Conservation (phyloP, 53 echinoderm and acorn worm genomes). For the Arbacia lixula region DNA sequence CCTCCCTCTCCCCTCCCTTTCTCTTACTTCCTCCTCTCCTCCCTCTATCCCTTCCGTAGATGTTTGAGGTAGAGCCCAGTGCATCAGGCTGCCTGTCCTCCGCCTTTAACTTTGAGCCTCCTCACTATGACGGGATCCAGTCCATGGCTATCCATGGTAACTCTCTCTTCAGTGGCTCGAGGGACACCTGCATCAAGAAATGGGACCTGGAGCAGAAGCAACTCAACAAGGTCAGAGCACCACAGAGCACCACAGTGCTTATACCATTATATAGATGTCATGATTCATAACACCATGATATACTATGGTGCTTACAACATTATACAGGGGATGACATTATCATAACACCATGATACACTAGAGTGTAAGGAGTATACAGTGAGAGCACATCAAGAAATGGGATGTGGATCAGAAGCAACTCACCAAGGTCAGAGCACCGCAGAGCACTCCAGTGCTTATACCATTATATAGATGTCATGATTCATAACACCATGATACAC, state of each 20-base stretch:
- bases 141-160: constrained; percentile 83
- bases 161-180: constrained; percentile 88
- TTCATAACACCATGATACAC: no score
- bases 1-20: no score
- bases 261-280: no score
- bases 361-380: background rate
- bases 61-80: constrained; percentile 84
- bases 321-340: no score
- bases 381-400: background rate
- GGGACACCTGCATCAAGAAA: constrained; percentile 95
- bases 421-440: no score
- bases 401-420: background rate
- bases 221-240: constrained; percentile 90
- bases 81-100: constrained; percentile 82
- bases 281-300: no score
- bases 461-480: no score
- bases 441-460: no score
- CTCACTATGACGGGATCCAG: constrained; percentile 97
- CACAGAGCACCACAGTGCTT: no score
- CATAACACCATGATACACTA: no score
- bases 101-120: constrained; percentile 84
- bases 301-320: no score
- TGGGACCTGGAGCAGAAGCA: constrained; percentile 89
- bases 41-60: constrained; percentile 58
- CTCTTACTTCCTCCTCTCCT: no score